Conservation (phyloP, 2,888 invertebrate genomes). For the Pollenia angustigena region DNA sequence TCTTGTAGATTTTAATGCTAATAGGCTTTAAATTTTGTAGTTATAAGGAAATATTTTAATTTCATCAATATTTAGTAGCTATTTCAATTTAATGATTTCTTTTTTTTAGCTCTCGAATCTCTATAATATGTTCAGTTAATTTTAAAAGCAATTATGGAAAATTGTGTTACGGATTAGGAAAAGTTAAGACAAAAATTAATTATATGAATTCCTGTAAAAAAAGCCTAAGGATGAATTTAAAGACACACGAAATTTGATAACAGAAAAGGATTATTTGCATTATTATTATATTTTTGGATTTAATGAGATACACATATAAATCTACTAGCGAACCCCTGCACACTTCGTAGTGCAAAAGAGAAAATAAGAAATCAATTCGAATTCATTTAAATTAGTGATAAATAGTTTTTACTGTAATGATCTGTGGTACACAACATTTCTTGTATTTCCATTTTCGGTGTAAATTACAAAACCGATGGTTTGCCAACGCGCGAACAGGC, state of each 20-base stretch:
- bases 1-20: background rate
- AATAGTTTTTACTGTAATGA: no score
- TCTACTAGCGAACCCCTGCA: no score
- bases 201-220: background rate
- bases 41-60: constrained; percentile 8
- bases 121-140: constrained; percentile 25
- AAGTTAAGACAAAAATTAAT: constrained; percentile 26
- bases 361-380: no score
- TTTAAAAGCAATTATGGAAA: constrained; percentile 30
- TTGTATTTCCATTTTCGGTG: no score
- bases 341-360: no score
- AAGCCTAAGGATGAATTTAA: background rate
- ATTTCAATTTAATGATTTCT: constrained; percentile 23
- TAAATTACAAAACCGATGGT: no score
- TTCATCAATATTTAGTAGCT: constrained; percentile 2
- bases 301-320: no score
- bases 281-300: background rate
- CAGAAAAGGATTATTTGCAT: background rate
- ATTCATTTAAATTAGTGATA: no score
- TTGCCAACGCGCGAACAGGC: no score
- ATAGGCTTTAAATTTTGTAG: constrained; percentile 31
- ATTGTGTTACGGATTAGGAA: background rate
- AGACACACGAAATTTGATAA: background rate
- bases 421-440: no score
- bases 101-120: background rate